A percentile compares a stretch with the other conserved stretches of the same genome.
Evolutionary conservation across 2,888 invertebrate genomes (phyloP).

Genomic region (Leucoma salicis): DNA sequence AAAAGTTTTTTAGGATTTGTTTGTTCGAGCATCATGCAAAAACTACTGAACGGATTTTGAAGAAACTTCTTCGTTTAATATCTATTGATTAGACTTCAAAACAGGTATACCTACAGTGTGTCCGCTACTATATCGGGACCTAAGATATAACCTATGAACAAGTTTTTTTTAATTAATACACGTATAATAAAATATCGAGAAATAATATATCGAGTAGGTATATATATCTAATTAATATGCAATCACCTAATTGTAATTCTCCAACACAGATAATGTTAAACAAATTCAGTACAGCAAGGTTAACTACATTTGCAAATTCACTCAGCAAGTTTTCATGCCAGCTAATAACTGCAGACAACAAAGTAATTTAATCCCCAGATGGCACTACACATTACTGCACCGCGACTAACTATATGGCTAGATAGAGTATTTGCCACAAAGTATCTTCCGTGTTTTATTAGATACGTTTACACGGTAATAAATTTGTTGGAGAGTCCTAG

Average conservation of each 20-base stretch:
- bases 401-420: slow-evolving; percentile 27
- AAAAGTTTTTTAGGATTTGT: too few species aligned
- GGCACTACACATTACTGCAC: slow-evolving; percentile 26
- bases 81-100: too few species aligned
- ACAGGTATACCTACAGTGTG: too few species aligned
- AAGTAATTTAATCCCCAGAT: slow-evolving; percentile 33
- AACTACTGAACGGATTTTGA: too few species aligned
- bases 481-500: slow-evolving; percentile 20
- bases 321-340: slow-evolving; percentile 20
- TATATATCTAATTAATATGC: too few species aligned
- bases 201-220: too few species aligned
- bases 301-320: slow-evolving; percentile 22
- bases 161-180: too few species aligned
- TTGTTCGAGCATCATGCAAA: too few species aligned
- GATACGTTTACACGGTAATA: slow-evolving; percentile 21
- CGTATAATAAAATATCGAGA: too few species aligned
- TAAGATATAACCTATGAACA: too few species aligned
- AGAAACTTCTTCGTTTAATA: too few species aligned
- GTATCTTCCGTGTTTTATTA: slow-evolving; percentile 28
- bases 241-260: background rate
- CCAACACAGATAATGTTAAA: slow-evolving; percentile 1
- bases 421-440: slow-evolving; percentile 30
- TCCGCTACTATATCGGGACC: too few species aligned
- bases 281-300: background rate
- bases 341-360: slow-evolving; percentile 19